Evolutionary conservation across 2,888 invertebrate genomes (phyloP).

Genomic region (Dimorphilus gyrociliatus): DNA sequence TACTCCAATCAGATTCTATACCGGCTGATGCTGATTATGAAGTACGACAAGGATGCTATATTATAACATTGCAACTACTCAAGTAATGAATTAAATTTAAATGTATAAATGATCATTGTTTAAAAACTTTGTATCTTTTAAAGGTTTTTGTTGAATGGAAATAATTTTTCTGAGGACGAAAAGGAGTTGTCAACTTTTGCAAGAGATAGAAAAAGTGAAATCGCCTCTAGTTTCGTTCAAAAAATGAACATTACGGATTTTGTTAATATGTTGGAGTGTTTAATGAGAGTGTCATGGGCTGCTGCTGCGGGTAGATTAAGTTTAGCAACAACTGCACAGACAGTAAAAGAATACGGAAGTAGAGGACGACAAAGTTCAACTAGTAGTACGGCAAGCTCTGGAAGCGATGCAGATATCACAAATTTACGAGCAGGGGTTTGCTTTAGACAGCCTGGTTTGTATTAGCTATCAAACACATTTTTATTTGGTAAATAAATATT

Average conservation of each 20-base stretch:
- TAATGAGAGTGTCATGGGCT: constrained; percentile 41
- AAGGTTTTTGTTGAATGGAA: background rate
- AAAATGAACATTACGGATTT: constrained; percentile 36
- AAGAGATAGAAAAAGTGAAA: no score
- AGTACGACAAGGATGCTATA: constrained; percentile 39
- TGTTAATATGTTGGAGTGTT: constrained; percentile 34
- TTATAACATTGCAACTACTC: constrained; percentile 37
- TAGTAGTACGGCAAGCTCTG: constrained; percentile 38
- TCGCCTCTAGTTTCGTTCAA: constrained; percentile 22
- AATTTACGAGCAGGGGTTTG: constrained; percentile 37
- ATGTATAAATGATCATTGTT: background rate
- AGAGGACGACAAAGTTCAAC: constrained; percentile 5
- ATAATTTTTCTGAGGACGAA: no score
- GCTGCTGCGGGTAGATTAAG: constrained; percentile 40
- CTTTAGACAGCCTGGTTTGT: constrained; percentile 31
- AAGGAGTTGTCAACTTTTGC: no score
- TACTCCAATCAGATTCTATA: constrained; percentile 38
- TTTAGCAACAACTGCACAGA: constrained; percentile 31
- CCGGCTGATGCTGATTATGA: constrained; percentile 38
- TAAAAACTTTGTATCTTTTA: constrained; percentile 1
- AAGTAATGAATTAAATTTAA: constrained; percentile 17
- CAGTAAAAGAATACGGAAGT: constrained; percentile 26
- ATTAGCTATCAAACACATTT: no score
- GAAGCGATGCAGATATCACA: constrained; percentile 33
- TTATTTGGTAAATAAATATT: no score